Evolutionary conservation across 2,797 vertebrate genomes (phyloP), one percentile per base, ranked within the genome.

Genomic region (Eupleurogrammus muticus): DNA sequence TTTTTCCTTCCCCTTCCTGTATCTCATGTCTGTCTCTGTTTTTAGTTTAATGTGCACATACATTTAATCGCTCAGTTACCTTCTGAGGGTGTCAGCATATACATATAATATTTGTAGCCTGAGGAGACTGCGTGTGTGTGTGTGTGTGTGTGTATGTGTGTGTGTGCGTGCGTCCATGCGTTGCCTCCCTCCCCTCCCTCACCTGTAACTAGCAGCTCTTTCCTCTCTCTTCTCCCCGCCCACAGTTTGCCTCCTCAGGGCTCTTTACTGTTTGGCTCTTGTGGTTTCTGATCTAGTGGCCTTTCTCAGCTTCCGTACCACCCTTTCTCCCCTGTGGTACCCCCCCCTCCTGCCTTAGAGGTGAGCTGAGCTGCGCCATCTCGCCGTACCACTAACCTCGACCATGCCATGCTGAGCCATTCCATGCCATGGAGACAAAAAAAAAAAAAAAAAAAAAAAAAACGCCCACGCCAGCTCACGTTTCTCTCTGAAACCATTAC

Each of bases 241-340:
- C 86, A 86, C 94, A 95, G 94, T 95, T 95, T 92, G 94, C 94
- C 92, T 95, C 94, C 87, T 95, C 94, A 93, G 94, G 94, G 91
- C 94, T 95, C 89, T 95, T 99, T 95, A 99, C 97, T 97, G 97
- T 99, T 93, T 99, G 97, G 97, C 98, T 99, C 96, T 98, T 99
- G 96, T 99, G 98, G 98, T 99, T 99, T 99, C 96, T 99, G 96
- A 99, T 99, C 96, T 99, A 99, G 96, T 97, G 97, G 98, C 97
- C 97, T 99, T 97, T 97, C 95, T 96, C 96, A 97, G 95, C 95
- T 96, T 96, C 96, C 92, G 96, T 96, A 95, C 94, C 95, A 95
- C 96, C 95, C 89, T 86, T 73, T 83, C 86, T 94, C 95, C 96
- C 96, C 95, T 94, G 95, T 96, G 95, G 96, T 96, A 94, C 95